A percentile compares a stretch with the other conserved stretches of the same genome.
These are phyloP conservation scores for Proisotoma minuta DNA, from an alignment of 2,888 invertebrate genomes.

Conservation along the genomic window DNA sequence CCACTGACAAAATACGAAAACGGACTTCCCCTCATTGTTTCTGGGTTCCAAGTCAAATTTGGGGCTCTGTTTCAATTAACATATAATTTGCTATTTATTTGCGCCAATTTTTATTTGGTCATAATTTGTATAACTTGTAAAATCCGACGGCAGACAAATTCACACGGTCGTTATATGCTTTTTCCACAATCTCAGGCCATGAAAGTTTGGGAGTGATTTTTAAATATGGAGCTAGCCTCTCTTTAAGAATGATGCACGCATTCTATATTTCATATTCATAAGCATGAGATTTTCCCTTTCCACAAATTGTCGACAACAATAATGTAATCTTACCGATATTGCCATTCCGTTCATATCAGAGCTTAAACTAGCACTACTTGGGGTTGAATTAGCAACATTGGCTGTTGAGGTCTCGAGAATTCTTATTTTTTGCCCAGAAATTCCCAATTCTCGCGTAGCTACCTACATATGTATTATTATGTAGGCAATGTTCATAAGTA, in stretches of 20 bases:
- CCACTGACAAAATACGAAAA: constrained; percentile 85
- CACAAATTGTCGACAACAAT: not conserved
- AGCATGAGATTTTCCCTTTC: not conserved
- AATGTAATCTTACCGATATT: constrained; percentile 46
- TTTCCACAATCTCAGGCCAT: constrained; percentile 78
- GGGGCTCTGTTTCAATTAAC: constrained; percentile 22
- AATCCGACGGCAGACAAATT: constrained; percentile 79
- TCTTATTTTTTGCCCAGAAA: constrained; percentile 43
- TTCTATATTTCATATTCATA: constrained; percentile 53
- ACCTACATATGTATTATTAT: constrained; percentile 39
- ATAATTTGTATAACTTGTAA: constrained; percentile 53
- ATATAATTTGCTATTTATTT: not conserved
- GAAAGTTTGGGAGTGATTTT: constrained; percentile 67
- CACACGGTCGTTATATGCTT: constrained; percentile 71
- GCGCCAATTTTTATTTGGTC: not conserved
- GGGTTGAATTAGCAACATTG: constrained; percentile 52
- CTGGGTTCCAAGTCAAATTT: constrained; percentile 30
- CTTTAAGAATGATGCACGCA: constrained; percentile 70
- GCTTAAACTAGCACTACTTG: constrained; percentile 52
- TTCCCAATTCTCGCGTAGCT: constrained; percentile 48
- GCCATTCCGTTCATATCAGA: constrained; percentile 53
- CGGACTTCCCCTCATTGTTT: constrained; percentile 25
- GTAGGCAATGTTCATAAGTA: not conserved
- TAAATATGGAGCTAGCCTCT: constrained; percentile 69
- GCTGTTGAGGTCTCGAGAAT: constrained; percentile 50